Evolutionary conservation across 2,797 vertebrate species (phyloP).

Genomic region (Eulemur mongoz): DNA sequence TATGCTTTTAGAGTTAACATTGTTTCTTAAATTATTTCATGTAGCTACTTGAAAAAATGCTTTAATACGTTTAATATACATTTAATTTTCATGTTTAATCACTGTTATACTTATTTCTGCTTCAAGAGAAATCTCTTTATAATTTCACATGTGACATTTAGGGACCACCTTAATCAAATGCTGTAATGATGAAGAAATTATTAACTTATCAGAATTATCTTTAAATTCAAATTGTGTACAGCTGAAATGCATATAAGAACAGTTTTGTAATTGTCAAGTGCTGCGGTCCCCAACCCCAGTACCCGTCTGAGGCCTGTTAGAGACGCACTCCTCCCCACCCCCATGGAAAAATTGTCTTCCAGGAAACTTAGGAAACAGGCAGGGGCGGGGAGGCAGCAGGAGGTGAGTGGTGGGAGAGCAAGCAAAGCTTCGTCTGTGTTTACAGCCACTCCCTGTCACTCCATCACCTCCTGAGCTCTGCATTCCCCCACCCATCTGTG

Average conservation of each 20-base stretch:
- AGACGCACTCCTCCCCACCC: too few species aligned
- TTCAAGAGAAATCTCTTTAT: slow-evolving; percentile 9
- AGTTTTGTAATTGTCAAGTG: not conserved
- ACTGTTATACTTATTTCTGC: not conserved
- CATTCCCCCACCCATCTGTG: too few species aligned
- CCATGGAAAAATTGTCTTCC: too few species aligned
- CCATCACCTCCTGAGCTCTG: too few species aligned
- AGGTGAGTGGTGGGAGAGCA: too few species aligned
- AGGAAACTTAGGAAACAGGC: too few species aligned
- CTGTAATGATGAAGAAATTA: not conserved
- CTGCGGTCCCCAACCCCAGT: too few species aligned
- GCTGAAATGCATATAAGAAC: not conserved
- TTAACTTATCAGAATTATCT: slow-evolving; percentile 10
- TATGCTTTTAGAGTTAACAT: not conserved
- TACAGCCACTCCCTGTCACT: too few species aligned
- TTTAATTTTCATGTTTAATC: slow-evolving; percentile 24
- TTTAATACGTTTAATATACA: not conserved
- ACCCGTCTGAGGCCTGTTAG: too few species aligned
- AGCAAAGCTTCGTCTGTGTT: too few species aligned
- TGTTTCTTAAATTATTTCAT: slow-evolving; percentile 11
- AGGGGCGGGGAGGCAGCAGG: too few species aligned
- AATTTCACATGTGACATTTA: slow-evolving; percentile 1
- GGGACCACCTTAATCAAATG: not conserved
- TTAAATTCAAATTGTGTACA: not conserved
- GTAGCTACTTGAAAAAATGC: not conserved